A percentile compares a stretch with the other conserved stretches of the same genome.
These are phyloP conservation scores for Caenorhabditis wallacei DNA, from an alignment of 2,888 invertebrate genomes.

Conservation along the genomic window DNA sequence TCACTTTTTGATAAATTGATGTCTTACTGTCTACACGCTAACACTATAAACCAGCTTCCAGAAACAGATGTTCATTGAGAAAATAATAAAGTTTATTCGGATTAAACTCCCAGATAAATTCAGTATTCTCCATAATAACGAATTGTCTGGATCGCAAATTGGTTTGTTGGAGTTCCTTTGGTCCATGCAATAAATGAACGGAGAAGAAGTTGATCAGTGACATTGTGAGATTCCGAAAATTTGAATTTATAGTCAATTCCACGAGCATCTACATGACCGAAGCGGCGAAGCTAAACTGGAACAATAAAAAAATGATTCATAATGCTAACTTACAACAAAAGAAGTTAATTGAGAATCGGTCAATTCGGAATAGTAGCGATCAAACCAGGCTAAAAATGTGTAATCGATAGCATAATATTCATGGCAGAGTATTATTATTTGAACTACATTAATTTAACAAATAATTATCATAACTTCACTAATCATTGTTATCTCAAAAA, in stretches of 20 bases:
- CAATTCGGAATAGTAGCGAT: slow-evolving; percentile 49
- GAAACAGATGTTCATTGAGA: too few relatives aligned
- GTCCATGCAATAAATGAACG: slow-evolving; percentile 54
- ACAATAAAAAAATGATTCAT: background rate
- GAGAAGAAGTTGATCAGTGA: slow-evolving; percentile 28
- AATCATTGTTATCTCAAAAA: too few relatives aligned
- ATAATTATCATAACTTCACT: too few relatives aligned
- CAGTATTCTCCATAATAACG: slow-evolving; percentile 56
- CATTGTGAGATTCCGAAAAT: slow-evolving; percentile 50
- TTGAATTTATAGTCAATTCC: slow-evolving; percentile 49
- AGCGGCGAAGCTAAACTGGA: slow-evolving; percentile 46
- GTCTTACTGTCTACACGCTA: too few relatives aligned
- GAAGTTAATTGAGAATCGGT: background rate
- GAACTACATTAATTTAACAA: too few relatives aligned
- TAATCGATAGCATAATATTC: background rate
- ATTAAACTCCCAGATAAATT: background rate
- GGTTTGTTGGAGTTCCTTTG: slow-evolving; percentile 25
- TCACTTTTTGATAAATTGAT: background rate
- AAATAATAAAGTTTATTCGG: too few relatives aligned
- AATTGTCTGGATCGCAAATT: slow-evolving; percentile 42
- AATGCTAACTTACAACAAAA: slow-evolving; percentile 21
- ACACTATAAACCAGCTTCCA: too few relatives aligned
- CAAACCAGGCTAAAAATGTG: slow-evolving; percentile 47
- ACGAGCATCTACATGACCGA: slow-evolving; percentile 51
- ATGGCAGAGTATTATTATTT: too few relatives aligned